A percentile compares a stretch with the other conserved stretches of the same genome.
Conservation (phyloP, 2,113 vertebrate genomes). For the Laticauda colubrina region DNA sequence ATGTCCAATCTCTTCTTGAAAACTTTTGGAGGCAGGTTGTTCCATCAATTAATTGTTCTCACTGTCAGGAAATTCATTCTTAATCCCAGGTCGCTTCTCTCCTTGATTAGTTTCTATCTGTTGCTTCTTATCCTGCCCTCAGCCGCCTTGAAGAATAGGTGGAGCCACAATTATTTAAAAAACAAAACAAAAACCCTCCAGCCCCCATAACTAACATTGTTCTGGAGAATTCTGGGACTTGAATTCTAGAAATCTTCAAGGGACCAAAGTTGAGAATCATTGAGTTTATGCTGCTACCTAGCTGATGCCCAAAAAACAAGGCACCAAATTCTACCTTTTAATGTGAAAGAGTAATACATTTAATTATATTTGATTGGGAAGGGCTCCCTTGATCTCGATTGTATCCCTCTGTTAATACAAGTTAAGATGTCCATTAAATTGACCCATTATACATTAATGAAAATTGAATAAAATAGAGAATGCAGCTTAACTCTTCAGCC, state of each 20-base stretch:
- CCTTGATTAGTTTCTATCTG: too few species aligned
- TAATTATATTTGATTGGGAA: not conserved
- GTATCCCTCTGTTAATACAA: too few species aligned
- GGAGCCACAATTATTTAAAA: not conserved
- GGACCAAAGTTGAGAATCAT: fast-evolving
- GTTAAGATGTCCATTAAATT: too few species aligned
- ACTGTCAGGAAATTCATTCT: too few species aligned
- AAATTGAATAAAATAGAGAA: not conserved
- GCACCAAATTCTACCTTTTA: not conserved
- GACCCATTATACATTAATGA: not conserved
- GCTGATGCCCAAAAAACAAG: not conserved
- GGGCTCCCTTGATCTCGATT: not conserved
- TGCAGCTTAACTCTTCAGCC: not conserved
- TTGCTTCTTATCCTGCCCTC: too few species aligned
- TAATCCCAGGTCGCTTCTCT: too few species aligned
- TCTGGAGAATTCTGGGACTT: not conserved
- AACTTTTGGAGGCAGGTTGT: too few species aligned
- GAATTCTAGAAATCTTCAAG: not conserved
- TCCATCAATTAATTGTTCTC: too few species aligned
- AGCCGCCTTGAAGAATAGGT: too few species aligned
- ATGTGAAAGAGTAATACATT: not conserved
- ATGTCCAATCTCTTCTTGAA: too few species aligned
- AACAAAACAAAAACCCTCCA: too few species aligned
- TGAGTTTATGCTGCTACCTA: not conserved
- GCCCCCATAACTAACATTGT: not conserved